Evolutionary conservation across 2,797 vertebrate genomes (phyloP), one percentile per base, ranked within the genome.

Genomic region (Neosalanx taihuensis): DNA sequence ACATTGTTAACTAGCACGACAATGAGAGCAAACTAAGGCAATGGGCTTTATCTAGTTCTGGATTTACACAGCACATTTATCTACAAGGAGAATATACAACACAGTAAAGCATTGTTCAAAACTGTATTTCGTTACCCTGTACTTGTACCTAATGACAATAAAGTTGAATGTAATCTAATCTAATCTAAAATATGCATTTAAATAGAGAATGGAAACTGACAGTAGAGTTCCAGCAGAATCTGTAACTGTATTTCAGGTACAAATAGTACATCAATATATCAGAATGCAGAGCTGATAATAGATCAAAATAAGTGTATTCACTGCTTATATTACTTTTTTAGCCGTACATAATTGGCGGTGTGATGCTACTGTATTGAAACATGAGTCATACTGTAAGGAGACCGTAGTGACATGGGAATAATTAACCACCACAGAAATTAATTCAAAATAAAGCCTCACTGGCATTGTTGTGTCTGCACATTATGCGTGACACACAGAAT

Each of bases 401-500:
- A 29, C 58, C 51, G 79, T 75, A 62, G 69, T 62, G 51, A 74
- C 82, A 77, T 74, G 20, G 26, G 69, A 79, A 75, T 80, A 71
- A 62, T 77, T 79, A 67, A 78, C 78, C 71, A 81, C 77, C 72
- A 81, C 67, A 26, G 1, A 33, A 66, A 33, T n/a, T 30, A 76
- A 79, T 74, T 57, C 68, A 67, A 74, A 78, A 75, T 69, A 65
- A 81, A 76, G 79, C 67, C 81, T 80, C 80, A 82, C 82, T 81
- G 85, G 77, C 87, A 86, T 89, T 88, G 83, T 88, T 90, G 89
- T 86, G 84, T 75, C 85, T 71, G 37, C 86, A 87, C 86, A 90
- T 92, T 90, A 90, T 87, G 90, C 88, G 84, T 77, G 88, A 92
- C 89, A 89, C 87, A 74, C 66, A 41, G 72, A 89, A 88, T 80